Evolutionary conservation across 2,888 invertebrate species (phyloP), one percentile per base, ranked within the genome.

Genomic region (Syrista parreyssii): DNA sequence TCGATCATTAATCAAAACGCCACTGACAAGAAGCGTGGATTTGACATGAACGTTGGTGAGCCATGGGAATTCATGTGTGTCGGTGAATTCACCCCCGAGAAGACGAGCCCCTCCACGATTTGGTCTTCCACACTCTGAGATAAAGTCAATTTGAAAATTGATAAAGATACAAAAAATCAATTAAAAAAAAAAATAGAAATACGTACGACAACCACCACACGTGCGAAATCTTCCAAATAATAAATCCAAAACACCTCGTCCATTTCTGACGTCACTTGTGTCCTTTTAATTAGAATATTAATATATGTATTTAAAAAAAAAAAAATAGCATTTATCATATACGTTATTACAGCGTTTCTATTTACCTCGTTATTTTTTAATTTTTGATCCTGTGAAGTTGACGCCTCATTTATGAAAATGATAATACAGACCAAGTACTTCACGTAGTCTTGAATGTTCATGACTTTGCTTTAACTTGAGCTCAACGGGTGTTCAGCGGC

Each of bases 61-160:
- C 94, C 94, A 94, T 0, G 94, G 94, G 88, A 93, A 94, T 85
- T 93, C 93, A 82, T 93, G 92, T 0, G 92, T 90, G 68, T 90
- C 88, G 31, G 92, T 89, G 76, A 87, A 89, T 84, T 94, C 93
- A 3, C 93, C 93, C 1, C 93, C 93, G 15, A 93, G 81, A 2
- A 93, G 86, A 12, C 92, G 89, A 3, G 86, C 84, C 33, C 91
- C 91, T 75, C 88, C 89, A 31, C 92, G 88, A 86, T 93, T 93
- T 12, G 93, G 89, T 81, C 92, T 86, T n/a, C 93, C 93, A 84
- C 93, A 93, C 82, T 88, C 93, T 93, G 74, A 0, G 71, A 23
- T 55, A 55, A 71, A 12, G 31, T 71, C 0, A 32, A 30, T 69
- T 4, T 30, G 15, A 55, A 78, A 76, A 68, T 68, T 76, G 15